phyloP scores from a whole-genome alignment of 1,140 invertebrate species.

The Plodia interpunctella region DNA sequence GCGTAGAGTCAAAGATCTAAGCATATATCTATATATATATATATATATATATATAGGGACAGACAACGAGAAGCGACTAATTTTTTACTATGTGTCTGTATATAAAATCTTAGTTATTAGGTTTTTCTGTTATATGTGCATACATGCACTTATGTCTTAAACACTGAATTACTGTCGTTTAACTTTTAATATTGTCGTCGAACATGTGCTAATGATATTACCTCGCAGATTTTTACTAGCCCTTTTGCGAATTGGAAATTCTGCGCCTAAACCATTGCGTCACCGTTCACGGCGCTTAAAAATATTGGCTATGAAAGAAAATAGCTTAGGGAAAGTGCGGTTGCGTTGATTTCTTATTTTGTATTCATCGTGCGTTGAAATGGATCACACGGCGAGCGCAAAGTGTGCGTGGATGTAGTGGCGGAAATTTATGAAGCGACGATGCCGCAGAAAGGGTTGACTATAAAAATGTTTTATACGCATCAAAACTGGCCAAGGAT shows the following conservation, averaged over 20 bases:
- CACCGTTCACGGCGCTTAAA: conserved; percentile 27
- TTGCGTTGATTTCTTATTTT: conserved; percentile 70
- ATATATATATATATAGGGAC: too few species aligned
- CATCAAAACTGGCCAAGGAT: too few species aligned
- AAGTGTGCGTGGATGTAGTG: conserved; percentile 20
- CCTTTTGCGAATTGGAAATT: not conserved
- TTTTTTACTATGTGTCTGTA: too few species aligned
- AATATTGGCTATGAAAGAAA: conserved; percentile 70
- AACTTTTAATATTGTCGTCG: too few species aligned
- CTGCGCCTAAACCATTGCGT: not conserved
- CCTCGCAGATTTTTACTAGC: not conserved
- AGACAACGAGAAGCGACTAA: too few species aligned
- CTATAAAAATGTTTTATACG: not conserved
- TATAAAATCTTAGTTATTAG: too few species aligned
- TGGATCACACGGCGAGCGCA: conserved; percentile 44
- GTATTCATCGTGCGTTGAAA: conserved; percentile 68
- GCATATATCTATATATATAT: too few species aligned
- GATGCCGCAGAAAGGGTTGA: not conserved
- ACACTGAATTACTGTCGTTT: too few species aligned
- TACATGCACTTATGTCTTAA: too few species aligned
- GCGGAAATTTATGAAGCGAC: conserved; percentile 25
- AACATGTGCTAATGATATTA: too few species aligned
- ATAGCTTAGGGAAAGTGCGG: conserved; percentile 61
- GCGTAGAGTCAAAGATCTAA: too few species aligned
- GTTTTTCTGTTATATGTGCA: too few species aligned